These are phyloP conservation scores for Poecilus cupreus DNA, from an alignment of 2,888 invertebrate species.

Conservation along the genomic window DNA sequence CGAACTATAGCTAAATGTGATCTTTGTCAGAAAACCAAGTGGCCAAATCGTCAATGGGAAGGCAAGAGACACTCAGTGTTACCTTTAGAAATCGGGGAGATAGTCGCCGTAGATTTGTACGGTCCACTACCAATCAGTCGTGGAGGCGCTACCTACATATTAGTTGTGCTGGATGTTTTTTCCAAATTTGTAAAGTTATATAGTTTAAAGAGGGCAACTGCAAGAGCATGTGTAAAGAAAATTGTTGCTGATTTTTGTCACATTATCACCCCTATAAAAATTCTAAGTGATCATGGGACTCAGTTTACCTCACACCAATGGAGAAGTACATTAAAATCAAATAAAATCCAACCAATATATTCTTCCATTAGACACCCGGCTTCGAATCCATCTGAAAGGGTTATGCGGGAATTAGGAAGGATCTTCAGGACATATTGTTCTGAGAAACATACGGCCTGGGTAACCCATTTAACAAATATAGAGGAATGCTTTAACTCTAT, in stretches of 20 bases:
- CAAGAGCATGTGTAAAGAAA: neutral
- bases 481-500: no score
- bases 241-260: neutral
- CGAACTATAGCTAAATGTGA: neutral
- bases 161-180: conserved; percentile 51
- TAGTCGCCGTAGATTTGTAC: conserved; percentile 42
- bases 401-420: conserved; percentile 62
- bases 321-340: conserved; percentile 1
- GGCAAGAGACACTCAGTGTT: neutral
- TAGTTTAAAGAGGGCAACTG: conserved; percentile 37
- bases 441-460: no score
- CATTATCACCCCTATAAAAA: neutral
- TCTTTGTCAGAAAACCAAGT: conserved; percentile 6
- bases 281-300: conserved; percentile 60
- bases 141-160: conserved; percentile 27
- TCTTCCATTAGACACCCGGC: conserved; percentile 61
- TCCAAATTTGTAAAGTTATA: conserved; percentile 55
- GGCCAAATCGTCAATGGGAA: neutral
- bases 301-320: conserved; percentile 62
- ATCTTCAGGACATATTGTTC: conserved; percentile 58
- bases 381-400: conserved; percentile 62
- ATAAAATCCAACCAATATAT: neutral
- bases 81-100: neutral
- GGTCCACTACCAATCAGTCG: conserved; percentile 39
- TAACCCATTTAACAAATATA: no score